Base-by-base conservation (phyloP, 23 tunicate genomes). In the Clavelina lepadiformis region DNA sequence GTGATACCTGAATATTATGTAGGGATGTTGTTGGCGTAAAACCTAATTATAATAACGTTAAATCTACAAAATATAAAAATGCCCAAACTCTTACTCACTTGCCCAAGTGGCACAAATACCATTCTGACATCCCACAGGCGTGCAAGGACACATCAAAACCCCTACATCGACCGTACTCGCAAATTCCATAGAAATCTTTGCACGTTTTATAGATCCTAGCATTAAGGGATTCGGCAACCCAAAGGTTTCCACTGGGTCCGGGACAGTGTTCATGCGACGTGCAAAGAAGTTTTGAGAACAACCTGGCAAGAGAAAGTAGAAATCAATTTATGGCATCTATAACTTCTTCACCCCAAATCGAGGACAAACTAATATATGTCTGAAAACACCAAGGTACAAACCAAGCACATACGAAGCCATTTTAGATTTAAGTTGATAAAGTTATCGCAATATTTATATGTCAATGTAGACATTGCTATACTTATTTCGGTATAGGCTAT, bases 81-180 rank as follows among this genome's bases (percentile, higher is more conserved):
- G n/a, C n/a, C n/a, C n/a, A n/a, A 25, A 19, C 4, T 33, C 15
- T 18, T 32, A 56, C 72, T 62, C 51, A 82, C 89, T 35, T 82
- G 2, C 61, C 24, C 25, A 83, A 47, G 28, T 56, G 61, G 64
- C 89, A 81, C 2, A 89, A 33, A 62, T 66, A 89, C 97, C 97
- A 89, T 37, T 81, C 56, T 21, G 89, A 79, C 57, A 89, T 51
- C 23, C 97, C 97, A 38, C 97, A 89, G 2, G 89, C 76, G 50
- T 89, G 97, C 53, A 89, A 63, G 32, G 55, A 61, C 3, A 73
- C 73, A 29, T 78, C 97, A 63, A 74, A 75, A 6, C 97, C 97
- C 31, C 89, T 44, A 64, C 97, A 89, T 64, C 63, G 44, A 1
- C 57, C 51, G 24, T 81, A 38, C 38, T 81, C 74, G 61, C 97